Evolutionary conservation across 2,888 invertebrate genomes (phyloP).

Genomic region (Spodoptera littoralis): DNA sequence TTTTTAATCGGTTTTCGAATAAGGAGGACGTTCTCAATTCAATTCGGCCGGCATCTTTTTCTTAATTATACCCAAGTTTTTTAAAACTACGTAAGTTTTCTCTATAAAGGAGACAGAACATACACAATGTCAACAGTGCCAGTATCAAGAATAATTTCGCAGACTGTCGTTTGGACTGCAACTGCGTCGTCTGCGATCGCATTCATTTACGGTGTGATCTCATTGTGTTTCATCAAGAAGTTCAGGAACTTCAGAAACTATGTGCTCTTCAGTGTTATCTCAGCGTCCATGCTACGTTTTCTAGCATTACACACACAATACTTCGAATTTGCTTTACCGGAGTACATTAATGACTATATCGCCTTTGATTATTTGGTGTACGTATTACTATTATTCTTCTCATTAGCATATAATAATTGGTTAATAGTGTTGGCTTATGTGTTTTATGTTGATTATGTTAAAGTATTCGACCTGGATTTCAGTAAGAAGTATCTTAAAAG

Average conservation of each 20-base stretch:
- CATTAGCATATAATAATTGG: conserved; percentile 19
- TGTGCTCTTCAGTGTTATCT: conserved; percentile 13
- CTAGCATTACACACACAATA: neutral
- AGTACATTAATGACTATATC: conserved; percentile 5
- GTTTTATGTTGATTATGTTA: conserved; percentile 25
- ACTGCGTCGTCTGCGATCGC: neutral
- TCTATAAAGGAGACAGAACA: no score
- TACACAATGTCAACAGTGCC: no score
- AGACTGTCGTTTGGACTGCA: no score
- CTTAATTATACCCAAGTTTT: no score
- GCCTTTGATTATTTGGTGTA: conserved; percentile 10
- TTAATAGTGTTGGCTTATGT: conserved; percentile 25
- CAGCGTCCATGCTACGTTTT: conserved; percentile 8
- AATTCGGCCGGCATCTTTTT: no score
- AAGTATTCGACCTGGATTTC: conserved; percentile 23
- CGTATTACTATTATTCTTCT: conserved; percentile 11
- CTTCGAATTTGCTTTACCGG: conserved; percentile 2
- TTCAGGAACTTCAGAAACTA: conserved; percentile 29
- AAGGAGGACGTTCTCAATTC: no score
- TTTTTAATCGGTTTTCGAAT: no score
- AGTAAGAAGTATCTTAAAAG: conserved; percentile 20
- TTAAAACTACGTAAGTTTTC: no score
- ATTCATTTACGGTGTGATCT: conserved; percentile 16
- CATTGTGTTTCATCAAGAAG: conserved; percentile 23
- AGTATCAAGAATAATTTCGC: no score